Evolutionary conservation across 1,140 invertebrate genomes (phyloP).

Genomic region (Drosophila subobscura): DNA sequence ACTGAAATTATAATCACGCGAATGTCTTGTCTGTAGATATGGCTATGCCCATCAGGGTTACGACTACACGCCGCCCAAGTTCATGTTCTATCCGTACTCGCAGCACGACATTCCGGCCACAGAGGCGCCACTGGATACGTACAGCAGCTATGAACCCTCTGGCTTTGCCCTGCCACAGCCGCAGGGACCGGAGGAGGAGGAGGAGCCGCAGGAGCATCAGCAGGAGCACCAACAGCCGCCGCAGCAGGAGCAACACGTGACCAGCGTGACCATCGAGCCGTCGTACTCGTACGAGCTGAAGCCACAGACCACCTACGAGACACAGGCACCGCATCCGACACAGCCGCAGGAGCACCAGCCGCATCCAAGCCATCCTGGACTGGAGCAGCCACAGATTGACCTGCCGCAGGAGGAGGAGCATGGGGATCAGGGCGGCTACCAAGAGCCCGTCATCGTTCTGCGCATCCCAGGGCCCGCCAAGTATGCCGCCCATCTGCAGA

Average conservation of each 20-base stretch:
- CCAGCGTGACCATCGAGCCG: slow-evolving; percentile 78
- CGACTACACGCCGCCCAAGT: slow-evolving; percentile 77
- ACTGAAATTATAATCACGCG: background rate
- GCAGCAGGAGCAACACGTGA: slow-evolving; percentile 52
- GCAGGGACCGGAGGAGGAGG: slow-evolving; percentile 16
- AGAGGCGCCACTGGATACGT: slow-evolving; percentile 38
- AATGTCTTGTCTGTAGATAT: slow-evolving; percentile 50
- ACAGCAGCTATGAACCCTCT: slow-evolving; percentile 39
- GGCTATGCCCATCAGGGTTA: slow-evolving; percentile 74
- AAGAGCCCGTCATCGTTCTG: slow-evolving; percentile 80
- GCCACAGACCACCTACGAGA: slow-evolving; percentile 72
- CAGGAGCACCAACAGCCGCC: slow-evolving; percentile 12
- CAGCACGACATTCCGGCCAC: slow-evolving; percentile 72
- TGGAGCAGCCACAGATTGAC: slow-evolving; percentile 70
- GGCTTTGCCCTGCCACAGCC: slow-evolving; percentile 46
- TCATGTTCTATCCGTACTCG: slow-evolving; percentile 82
- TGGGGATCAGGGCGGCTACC: slow-evolving; percentile 39
- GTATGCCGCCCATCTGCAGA: slow-evolving; percentile 80
- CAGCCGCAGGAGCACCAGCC: slow-evolving; percentile 28
- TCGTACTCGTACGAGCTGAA: slow-evolving; percentile 83
- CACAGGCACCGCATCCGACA: slow-evolving; percentile 12
- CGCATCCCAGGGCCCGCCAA: slow-evolving; percentile 80
- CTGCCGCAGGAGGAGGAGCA: slow-evolving; percentile 53
- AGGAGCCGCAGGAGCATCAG: slow-evolving; percentile 18
- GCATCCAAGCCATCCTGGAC: slow-evolving; percentile 5